Percentiles rank a stretch among this genome's conserved stretches.
phyloP scores from a whole-genome alignment of 1,140 invertebrate species.

The Bombus picipes region DNA sequence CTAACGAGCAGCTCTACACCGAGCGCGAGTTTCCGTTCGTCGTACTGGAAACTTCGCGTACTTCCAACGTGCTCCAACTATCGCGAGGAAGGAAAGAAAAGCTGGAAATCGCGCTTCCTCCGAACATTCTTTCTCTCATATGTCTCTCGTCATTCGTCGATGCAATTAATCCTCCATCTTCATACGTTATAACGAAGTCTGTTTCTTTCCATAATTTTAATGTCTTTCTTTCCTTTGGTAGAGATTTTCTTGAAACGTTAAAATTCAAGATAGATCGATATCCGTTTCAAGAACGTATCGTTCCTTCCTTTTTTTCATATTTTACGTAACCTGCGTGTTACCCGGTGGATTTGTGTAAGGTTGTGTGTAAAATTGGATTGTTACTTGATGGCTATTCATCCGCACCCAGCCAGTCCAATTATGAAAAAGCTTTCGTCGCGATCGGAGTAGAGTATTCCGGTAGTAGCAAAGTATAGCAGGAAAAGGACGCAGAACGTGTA shows the following conservation, averaged over 20 bases:
- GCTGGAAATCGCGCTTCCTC: background rate
- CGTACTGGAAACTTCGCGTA: background rate
- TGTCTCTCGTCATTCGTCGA: background rate
- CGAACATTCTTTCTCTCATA: background rate
- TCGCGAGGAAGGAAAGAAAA: background rate
- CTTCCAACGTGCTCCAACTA: background rate
- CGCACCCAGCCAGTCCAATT: background rate
- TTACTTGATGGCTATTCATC: background rate
- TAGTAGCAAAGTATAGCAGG: background rate
- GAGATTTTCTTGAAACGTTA: background rate
- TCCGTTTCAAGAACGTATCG: no score
- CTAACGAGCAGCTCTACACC: slow-evolving; percentile 27
- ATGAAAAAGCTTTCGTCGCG: background rate
- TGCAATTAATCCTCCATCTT: background rate
- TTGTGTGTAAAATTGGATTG: background rate
- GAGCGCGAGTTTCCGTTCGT: slow-evolving; percentile 10
- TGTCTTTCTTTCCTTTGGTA: background rate
- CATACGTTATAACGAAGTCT: background rate
- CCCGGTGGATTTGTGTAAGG: background rate
- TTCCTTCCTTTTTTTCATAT: no score
- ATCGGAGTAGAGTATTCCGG: background rate
- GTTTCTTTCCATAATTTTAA: background rate
- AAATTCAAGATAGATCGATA: no score
- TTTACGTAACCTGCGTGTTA: background rate
- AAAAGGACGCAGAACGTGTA: background rate